Evolutionary conservation across 2,113 vertebrate species (phyloP).

Genomic region (Salvelinus alpinus): DNA sequence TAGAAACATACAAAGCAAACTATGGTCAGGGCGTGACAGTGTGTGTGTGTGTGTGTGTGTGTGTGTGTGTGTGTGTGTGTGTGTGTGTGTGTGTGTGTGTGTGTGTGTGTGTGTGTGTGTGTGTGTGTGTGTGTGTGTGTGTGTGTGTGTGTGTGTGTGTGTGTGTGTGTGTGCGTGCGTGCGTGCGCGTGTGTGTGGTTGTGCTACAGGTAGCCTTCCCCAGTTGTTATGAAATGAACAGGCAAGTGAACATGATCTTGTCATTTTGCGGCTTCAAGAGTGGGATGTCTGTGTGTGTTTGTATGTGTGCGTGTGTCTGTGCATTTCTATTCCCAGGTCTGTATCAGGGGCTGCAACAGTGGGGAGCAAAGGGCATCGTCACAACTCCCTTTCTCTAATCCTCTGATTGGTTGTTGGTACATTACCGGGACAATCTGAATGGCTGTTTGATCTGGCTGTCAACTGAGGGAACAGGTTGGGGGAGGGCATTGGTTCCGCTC

Average conservation of each 20-base stretch:
- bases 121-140: background rate
- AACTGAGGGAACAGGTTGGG: slow-evolving; percentile 66
- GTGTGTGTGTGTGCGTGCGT: background rate
- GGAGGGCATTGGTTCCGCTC: slow-evolving; percentile 69
- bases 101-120: background rate
- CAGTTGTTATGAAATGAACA: slow-evolving; percentile 47
- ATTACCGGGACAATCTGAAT: slow-evolving; percentile 28
- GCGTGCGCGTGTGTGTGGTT: background rate
- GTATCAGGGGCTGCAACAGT: background rate
- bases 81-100: too few species aligned
- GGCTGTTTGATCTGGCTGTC: slow-evolving; percentile 59
- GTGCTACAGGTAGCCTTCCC: slow-evolving; percentile 28
- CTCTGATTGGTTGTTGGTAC: background rate
- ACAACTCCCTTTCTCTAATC: background rate
- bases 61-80: background rate
- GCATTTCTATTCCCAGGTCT: slow-evolving; percentile 30
- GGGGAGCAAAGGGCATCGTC: background rate
- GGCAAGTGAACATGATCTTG: slow-evolving; percentile 34
- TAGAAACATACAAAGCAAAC: too few species aligned
- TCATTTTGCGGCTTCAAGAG: slow-evolving; percentile 42
- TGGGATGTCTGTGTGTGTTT: slow-evolving; percentile 1
- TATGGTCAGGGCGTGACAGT: too few species aligned
- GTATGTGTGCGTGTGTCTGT: background rate
- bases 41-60: background rate
- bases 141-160: slow-evolving; percentile 6